phyloP scores from a whole-genome alignment of 1,140 invertebrate genomes.

The Drosophila punjabiensis region DNA sequence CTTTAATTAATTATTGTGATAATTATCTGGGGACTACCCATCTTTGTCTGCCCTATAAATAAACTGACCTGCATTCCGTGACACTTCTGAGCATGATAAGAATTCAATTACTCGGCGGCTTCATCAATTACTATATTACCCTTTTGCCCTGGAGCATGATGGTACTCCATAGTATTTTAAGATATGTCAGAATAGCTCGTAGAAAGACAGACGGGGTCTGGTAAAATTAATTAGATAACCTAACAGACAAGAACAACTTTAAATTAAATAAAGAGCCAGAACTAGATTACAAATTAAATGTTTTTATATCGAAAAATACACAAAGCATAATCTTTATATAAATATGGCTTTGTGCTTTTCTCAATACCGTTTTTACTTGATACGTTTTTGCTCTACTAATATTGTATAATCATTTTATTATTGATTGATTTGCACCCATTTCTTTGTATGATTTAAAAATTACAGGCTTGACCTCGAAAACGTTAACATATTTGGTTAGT shows the following conservation, averaged over 20 bases:
- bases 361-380: not conserved
- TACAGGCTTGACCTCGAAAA: constrained; percentile 5
- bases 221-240: constrained; percentile 1
- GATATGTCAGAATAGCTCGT: too few relatives aligned
- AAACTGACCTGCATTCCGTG: constrained; percentile 21
- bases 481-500: constrained; percentile 4
- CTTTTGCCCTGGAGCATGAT: not conserved
- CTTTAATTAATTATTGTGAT: constrained; percentile 23
- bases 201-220: not conserved
- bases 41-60: constrained; percentile 16
- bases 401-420: not conserved
- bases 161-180: not conserved
- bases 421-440: constrained; percentile 5
- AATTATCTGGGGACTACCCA: constrained; percentile 9
- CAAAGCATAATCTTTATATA: not conserved
- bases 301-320: not conserved
- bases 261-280: not conserved
- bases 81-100: constrained; percentile 18
- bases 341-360: not conserved
- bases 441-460: constrained; percentile 15
- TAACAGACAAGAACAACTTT: not conserved
- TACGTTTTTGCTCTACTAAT: too few relatives aligned
- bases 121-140: constrained; percentile 17
- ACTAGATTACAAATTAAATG: not conserved
- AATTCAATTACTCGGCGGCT: constrained; percentile 28